phyloP scores from a whole-genome alignment of 2,113 vertebrate species.

The Baryphthengus martii region DNA sequence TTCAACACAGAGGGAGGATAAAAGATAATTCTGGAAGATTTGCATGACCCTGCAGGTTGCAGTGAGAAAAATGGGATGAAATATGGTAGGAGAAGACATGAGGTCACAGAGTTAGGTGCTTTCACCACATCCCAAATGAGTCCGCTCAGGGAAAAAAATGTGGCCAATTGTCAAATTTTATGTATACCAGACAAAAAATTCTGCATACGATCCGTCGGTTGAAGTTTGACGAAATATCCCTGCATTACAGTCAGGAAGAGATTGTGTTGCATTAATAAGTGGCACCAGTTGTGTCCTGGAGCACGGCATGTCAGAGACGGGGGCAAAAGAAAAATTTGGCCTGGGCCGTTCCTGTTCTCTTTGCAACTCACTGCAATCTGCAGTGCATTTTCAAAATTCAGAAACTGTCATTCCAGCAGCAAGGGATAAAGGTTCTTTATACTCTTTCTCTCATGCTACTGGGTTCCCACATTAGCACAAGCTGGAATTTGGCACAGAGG shows the following conservation, averaged over 20 bases:
- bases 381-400: background rate
- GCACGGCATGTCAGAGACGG: background rate
- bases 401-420: background rate
- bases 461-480: conserved; percentile 44
- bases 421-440: conserved; percentile 41
- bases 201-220: accelerated
- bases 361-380: background rate
- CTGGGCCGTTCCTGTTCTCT: background rate
- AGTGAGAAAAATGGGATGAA: background rate
- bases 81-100: background rate
- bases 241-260: background rate
- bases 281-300: background rate
- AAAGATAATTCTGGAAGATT: background rate
- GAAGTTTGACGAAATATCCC: background rate
- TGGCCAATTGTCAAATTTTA: background rate
- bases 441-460: conserved; percentile 29
- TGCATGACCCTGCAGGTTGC: background rate
- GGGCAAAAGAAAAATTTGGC: background rate
- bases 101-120: background rate
- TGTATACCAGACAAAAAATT: background rate
- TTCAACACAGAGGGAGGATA: background rate
- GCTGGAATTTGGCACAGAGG: conserved; percentile 50
- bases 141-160: background rate
- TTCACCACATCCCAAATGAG: background rate
- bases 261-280: background rate